Base-by-base conservation (phyloP, 2,113 vertebrate species). In the Sterna hirundo region DNA sequence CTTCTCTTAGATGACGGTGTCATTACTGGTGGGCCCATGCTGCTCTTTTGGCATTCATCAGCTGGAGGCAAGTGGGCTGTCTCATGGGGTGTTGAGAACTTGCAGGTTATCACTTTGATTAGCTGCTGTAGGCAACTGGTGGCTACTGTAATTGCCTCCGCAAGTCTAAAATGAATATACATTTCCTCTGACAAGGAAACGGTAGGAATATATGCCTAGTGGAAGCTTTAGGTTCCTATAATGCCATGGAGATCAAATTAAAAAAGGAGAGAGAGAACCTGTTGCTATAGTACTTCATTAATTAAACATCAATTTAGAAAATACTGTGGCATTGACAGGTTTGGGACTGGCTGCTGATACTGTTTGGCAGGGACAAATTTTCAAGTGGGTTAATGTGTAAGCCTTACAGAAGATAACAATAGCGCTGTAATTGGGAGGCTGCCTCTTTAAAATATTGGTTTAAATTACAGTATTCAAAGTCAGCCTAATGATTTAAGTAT, bases 241-340 rank as follows among this genome's bases (percentile, higher is more conserved):
- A 75, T 96, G 92, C 93, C 94, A 40, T 75, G 69, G 87, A 97
- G 95, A 97, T 95, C 82, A 94, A 88, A 94, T 96, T 96, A 76
- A 93, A 96, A 96, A 89, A 80, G 74, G 62, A 79, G 46, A 78
- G 40, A 19, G 26, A 94, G 44, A 82, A 96, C 64, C 77, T 94
- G 88, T 96, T 96, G 94, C 80, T 82, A 76, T 32, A 62, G 55
- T 25, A 68, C 85, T 95, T 95, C 93, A 77, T 96, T 95, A 97
- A 95, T 96, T 94, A 95, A 96, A 88, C 85, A 95, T 66, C 58
- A 92, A 70, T 93, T 91, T 95, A 85, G 70, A 94, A 96, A 96
- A 91, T 66, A 79, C 38, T 49, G 26, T 51, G 81, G 74, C 75
- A 95, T 65, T 80, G 93, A 81, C 85, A 90, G 65, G 55, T 87